Conservation (phyloP, 2,888 invertebrate species). For the Heliconius erato region DNA sequence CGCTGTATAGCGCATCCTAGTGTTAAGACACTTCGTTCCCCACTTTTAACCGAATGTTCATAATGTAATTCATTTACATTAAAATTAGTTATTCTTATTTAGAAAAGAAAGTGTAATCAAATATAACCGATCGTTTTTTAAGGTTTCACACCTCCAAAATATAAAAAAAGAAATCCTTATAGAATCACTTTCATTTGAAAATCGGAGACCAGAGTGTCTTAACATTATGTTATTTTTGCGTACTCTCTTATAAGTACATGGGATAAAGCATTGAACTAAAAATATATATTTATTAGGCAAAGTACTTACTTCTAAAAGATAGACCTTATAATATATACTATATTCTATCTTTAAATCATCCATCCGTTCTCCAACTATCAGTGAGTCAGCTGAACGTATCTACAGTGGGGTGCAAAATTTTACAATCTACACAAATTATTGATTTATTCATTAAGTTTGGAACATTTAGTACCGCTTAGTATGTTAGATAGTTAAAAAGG, state of each 20-base stretch:
- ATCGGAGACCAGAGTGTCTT: background rate
- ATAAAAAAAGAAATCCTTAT: no score
- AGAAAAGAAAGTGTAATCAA: no score
- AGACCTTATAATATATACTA: background rate
- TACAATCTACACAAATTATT: slow-evolving; percentile 65
- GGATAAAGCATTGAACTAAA: background rate
- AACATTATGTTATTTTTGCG: background rate
- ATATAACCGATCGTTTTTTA: no score
- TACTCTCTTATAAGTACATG: background rate
- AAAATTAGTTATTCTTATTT: no score
- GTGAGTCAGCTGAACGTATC: slow-evolving; percentile 63
- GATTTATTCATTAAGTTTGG: slow-evolving; percentile 71
- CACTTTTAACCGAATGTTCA: no score
- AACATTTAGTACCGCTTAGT: slow-evolving; percentile 61
- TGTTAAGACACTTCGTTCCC: no score
- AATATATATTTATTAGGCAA: no score
- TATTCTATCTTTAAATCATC: background rate
- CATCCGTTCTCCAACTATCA: slow-evolving; percentile 55
- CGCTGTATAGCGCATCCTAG: no score
- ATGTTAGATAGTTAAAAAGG: slow-evolving; percentile 49
- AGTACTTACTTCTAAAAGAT: background rate
- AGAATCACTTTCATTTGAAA: no score
- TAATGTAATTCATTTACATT: no score
- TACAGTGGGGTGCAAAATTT: slow-evolving; percentile 63
- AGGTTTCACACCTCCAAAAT: no score